Conservation (phyloP, 2,113 vertebrate genomes). For the Sapajus apella region DNA sequence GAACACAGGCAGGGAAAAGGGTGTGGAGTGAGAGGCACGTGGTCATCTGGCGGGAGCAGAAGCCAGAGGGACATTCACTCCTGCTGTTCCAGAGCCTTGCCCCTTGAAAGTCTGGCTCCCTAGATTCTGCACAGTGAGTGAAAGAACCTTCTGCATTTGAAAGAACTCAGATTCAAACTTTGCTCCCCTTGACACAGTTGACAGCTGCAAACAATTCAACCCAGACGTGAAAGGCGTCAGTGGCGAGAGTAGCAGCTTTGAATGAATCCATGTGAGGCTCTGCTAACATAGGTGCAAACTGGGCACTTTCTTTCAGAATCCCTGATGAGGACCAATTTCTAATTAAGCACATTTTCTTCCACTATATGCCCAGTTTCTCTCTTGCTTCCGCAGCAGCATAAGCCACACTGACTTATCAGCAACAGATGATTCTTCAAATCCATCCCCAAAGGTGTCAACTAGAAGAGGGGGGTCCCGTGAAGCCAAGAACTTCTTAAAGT, state of each 20-base stretch:
- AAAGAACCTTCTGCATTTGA: not conserved
- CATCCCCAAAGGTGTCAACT: not conserved
- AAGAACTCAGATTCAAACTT: not conserved
- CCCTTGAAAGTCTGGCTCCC: not conserved
- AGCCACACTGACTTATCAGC: not conserved
- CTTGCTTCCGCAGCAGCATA: not conserved
- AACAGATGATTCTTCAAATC: not conserved
- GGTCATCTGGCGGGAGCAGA: not conserved
- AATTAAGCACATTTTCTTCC: constrained; percentile 5
- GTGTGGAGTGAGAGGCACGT: not conserved
- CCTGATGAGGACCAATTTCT: not conserved
- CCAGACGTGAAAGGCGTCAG: not conserved
- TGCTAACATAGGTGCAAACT: not conserved
- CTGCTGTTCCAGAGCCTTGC: not conserved
- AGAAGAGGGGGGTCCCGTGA: not conserved
- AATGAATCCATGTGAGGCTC: constrained; percentile 27
- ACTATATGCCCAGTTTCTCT: accelerated
- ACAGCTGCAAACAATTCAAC: not conserved
- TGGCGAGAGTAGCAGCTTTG: constrained; percentile 16
- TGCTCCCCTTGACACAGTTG: not conserved
- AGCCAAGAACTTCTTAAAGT: not conserved
- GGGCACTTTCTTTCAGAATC: not conserved
- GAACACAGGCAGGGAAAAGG: not conserved
- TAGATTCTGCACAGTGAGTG: not conserved
- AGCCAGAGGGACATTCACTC: too few relatives aligned